These are phyloP conservation scores for Tortricodes alternella DNA, from an alignment of 2,888 invertebrate species.

Conservation along the genomic window DNA sequence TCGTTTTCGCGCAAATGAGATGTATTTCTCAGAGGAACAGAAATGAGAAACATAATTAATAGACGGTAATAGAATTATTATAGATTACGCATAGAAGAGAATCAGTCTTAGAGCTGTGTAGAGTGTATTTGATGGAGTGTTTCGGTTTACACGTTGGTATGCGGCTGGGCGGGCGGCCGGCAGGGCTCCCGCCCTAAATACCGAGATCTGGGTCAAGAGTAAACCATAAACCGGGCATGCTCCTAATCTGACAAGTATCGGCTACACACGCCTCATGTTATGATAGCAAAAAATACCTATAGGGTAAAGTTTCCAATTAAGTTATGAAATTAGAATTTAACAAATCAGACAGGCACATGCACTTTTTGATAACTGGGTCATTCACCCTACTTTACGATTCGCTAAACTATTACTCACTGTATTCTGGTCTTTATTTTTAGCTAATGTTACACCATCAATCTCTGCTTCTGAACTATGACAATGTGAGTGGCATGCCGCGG, in stretches of 20 bases:
- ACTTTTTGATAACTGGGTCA: no score
- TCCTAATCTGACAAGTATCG: conserved; percentile 17
- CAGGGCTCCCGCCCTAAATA: conserved; percentile 59
- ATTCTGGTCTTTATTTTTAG: neutral
- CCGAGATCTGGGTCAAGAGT: conserved; percentile 70
- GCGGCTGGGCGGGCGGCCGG: conserved; percentile 45
- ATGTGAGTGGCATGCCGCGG: neutral
- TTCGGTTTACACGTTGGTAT: conserved; percentile 29
- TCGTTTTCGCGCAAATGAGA: neutral
- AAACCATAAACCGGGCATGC: conserved; percentile 39
- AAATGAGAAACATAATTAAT: no score
- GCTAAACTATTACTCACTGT: no score
- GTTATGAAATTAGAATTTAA: no score
- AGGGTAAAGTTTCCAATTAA: neutral
- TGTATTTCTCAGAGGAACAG: neutral
- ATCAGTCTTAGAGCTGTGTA: no score
- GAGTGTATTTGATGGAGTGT: conserved; percentile 6
- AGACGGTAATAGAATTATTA: no score
- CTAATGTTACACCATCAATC: neutral
- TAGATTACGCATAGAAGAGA: no score
- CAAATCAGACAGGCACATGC: no score
- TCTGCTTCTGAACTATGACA: neutral
- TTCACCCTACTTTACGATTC: no score
- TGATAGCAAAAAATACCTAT: neutral
- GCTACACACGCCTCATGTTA: neutral